Conservation (phyloP, 2,888 invertebrate genomes). For the Philonicus albiceps region DNA sequence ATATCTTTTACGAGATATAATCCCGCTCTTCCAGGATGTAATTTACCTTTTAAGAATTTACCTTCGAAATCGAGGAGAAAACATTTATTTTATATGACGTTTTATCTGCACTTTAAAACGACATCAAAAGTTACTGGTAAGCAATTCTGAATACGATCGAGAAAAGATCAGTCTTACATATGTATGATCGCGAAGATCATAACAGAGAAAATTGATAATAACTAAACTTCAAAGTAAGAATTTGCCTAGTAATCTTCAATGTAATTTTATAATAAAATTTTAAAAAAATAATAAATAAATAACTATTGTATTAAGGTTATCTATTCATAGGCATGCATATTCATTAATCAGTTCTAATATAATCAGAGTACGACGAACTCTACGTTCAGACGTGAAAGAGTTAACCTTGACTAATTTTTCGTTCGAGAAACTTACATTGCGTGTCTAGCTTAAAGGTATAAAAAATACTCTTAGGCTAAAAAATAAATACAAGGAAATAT, state of each 20-base stretch:
- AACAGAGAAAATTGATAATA: not conserved
- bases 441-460: not conserved
- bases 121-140: not conserved
- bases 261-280: not conserved
- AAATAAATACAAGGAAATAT: not conserved
- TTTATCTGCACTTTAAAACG: not conserved
- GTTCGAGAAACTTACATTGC: not conserved
- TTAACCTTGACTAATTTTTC: not conserved
- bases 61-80: not conserved
- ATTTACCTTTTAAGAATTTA: not conserved
- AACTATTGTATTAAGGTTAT: not conserved
- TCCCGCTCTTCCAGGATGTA: not conserved
- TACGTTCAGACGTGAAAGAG: not conserved
- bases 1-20: not conserved
- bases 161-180: not conserved
- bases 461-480: not conserved
- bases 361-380: not conserved
- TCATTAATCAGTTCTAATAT: not conserved
- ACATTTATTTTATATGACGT: not conserved
- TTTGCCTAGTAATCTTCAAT: not conserved
- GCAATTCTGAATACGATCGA: not conserved
- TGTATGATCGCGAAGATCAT: not conserved
- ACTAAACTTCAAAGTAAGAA: not conserved
- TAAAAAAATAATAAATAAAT: too few relatives aligned
- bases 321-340: not conserved